Base-by-base conservation (phyloP, 2,797 vertebrate genomes). In the Sebastes trivittatus region DNA sequence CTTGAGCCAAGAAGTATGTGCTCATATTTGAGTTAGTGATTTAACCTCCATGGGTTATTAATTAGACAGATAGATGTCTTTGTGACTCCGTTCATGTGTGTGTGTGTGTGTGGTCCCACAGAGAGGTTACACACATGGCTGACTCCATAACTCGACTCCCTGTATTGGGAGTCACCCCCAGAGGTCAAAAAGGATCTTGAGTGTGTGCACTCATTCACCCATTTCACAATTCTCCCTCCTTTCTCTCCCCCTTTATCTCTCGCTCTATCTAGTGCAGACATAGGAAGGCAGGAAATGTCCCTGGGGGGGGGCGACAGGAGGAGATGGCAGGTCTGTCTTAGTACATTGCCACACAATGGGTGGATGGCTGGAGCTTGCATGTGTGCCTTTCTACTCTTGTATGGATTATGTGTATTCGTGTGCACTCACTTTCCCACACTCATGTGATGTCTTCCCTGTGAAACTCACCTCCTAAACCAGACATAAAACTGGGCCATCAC, bases 141-240 rank as follows among this genome's bases (percentile, higher is more conserved):
- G 85, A 64, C 69, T 89, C 68, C 63, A 85, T 90, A 85, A 88
- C 78, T 87, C 38, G 34, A 84, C 79, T 92, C 84, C 69, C 75
- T 72, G 59, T 72, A 29, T 74, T 87, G 61, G 71, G 81, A 90
- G 79, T 91, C 81, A 72, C 77, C 76, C 76, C 61, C 78, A 90
- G 77, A 89, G 92, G 91, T 94, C 88, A 92, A 86, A 84, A 80
- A 67, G 52, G 64, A 88, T 88, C 81, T 82, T 81, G 64, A 80
- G 80, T 77, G 72, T 54, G 81, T 52, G 74, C 75, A 88, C 72
- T 88, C 83, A 81, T 89, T 91, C 81, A 89, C 62, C 75, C 78
- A 68, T 88, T 82, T 52, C 64, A 86, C 80, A 81, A 61, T 82
- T 80, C 73, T 77, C 69, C 55, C 62, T 70, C 52, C 55, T 32